Conservation (phyloP, 2,797 vertebrate genomes). For the Myotis planiceps region DNA sequence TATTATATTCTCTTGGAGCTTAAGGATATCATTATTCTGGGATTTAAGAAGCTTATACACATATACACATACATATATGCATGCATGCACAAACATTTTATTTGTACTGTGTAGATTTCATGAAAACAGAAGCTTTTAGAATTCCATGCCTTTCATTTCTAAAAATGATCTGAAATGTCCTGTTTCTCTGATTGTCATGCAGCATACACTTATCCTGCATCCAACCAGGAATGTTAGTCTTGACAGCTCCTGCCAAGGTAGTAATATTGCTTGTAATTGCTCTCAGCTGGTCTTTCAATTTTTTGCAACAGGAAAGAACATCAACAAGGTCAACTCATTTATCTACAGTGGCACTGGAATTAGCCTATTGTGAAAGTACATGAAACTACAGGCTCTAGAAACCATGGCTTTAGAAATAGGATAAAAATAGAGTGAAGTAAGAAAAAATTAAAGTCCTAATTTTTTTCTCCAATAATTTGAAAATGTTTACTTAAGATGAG, state of each 20-base stretch:
- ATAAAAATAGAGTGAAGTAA: neutral
- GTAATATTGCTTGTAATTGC: slow-evolving; percentile 57
- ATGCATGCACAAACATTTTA: neutral
- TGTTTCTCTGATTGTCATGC: slow-evolving; percentile 21
- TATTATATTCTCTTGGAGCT: neutral
- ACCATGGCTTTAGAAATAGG: neutral
- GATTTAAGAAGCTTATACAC: neutral
- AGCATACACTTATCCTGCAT: slow-evolving; percentile 14
- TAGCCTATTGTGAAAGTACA: neutral
- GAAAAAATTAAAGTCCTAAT: neutral
- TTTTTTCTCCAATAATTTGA: neutral
- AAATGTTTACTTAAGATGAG: neutral
- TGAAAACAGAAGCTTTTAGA: slow-evolving; percentile 19
- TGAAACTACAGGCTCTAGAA: slow-evolving; percentile 7
- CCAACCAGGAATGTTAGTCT: neutral
- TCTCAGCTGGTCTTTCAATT: slow-evolving; percentile 59
- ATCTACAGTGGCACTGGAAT: neutral
- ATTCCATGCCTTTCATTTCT: neutral
- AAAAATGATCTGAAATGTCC: slow-evolving; percentile 1
- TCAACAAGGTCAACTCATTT: slow-evolving; percentile 51
- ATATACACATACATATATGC: neutral
- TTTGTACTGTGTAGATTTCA: neutral
- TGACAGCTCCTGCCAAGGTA: slow-evolving; percentile 53
- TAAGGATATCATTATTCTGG: neutral
- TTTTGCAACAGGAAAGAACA: slow-evolving; percentile 3